Conservation (phyloP, 2,888 invertebrate genomes). For the Glyphotaelius pellucidus region DNA sequence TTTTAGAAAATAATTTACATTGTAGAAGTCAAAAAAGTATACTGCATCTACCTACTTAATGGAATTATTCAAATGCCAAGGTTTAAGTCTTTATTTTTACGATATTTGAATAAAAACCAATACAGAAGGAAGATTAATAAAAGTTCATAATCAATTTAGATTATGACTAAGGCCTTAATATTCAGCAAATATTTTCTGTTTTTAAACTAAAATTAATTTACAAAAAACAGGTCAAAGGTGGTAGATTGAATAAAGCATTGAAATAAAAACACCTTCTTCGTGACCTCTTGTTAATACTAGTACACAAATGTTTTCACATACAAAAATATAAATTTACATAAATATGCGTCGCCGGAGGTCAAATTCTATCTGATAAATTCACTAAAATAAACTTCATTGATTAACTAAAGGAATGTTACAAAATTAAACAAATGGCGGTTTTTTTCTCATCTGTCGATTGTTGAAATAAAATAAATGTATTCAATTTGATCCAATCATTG, state of each 20-base stretch:
- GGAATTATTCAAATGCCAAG: neutral
- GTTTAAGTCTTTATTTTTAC: neutral
- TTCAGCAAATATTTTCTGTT: neutral
- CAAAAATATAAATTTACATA: conserved; percentile 25
- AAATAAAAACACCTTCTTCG: neutral
- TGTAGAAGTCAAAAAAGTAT: neutral
- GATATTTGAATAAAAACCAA: neutral
- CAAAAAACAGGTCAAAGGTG: conserved; percentile 7
- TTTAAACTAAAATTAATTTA: neutral
- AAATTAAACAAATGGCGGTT: neutral
- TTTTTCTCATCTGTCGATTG: neutral
- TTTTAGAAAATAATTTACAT: neutral
- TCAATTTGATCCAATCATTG: neutral
- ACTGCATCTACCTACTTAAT: neutral
- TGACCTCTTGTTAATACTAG: conserved; percentile 17
- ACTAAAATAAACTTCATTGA: neutral
- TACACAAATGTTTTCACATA: neutral
- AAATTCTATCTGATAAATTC: neutral
- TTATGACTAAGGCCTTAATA: neutral
- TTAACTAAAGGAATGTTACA: neutral
- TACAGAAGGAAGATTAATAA: neutral
- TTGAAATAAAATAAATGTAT: neutral
- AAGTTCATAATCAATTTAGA: neutral
- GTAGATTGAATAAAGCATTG: conserved; percentile 20
- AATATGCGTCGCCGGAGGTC: conserved; percentile 22